Conservation (phyloP, 2,113 vertebrate species). For the Cephalopterus ornatus region DNA sequence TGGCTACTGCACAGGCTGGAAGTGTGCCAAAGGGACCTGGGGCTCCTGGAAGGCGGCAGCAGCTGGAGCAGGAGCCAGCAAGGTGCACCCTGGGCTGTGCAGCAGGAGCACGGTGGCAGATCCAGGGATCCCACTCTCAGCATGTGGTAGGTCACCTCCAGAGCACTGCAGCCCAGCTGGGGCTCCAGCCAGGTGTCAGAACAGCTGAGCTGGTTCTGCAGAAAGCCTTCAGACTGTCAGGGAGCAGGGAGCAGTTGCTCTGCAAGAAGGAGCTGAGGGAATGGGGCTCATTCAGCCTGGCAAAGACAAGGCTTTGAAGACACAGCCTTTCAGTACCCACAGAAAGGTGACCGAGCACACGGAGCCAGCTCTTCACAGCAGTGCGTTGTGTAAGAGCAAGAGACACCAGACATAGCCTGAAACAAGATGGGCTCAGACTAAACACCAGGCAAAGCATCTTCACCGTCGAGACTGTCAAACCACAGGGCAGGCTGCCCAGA, state of each 20-base stretch:
- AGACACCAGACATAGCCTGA: background rate
- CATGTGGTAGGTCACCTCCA: rapidly evolving
- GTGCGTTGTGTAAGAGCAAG: background rate
- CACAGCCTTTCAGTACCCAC: background rate
- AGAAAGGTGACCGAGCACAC: background rate
- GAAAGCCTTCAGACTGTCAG: background rate
- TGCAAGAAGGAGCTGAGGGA: background rate
- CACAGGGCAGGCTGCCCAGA: background rate
- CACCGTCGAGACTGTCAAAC: background rate
- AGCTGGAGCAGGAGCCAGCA: background rate
- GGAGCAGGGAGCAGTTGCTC: background rate
- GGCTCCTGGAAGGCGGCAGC: background rate
- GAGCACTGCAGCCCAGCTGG: background rate
- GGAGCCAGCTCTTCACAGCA: background rate
- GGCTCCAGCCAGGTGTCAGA: background rate
- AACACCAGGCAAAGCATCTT: background rate
- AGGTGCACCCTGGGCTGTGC: too few relatives aligned
- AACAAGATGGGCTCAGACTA: background rate
- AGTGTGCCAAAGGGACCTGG: background rate
- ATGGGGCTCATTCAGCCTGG: background rate
- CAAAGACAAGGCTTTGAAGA: background rate
- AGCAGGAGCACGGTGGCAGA: background rate
- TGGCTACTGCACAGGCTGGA: background rate
- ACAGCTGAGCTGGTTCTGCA: background rate
- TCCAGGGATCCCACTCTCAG: background rate